Percentiles rank a stretch among this genome's conserved stretches.
phyloP scores from a whole-genome alignment of 2,888 invertebrate genomes.

The Chrysomela aeneicollis region DNA sequence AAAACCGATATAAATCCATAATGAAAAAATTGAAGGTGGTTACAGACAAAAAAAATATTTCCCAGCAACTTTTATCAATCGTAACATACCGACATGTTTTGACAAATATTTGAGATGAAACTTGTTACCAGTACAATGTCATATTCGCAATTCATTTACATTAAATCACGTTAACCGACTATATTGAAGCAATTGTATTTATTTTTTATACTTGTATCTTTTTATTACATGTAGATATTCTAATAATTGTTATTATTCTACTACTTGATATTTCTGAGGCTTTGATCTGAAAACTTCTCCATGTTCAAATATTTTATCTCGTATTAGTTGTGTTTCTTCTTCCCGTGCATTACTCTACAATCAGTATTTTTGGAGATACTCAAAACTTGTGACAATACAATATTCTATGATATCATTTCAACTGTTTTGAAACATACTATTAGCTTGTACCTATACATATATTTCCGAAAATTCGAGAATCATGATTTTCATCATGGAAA shows the following conservation, averaged over 20 bases:
- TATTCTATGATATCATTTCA: conserved; percentile 47
- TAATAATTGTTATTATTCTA: background rate
- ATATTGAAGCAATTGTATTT: background rate
- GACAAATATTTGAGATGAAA: background rate
- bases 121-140: background rate
- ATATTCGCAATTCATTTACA: background rate
- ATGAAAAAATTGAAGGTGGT: too few species aligned
- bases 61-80: too few species aligned
- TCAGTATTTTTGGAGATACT: conserved; percentile 52
- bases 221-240: background rate
- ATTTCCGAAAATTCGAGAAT: conserved; percentile 22
- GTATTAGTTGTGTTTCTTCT: conserved; percentile 33
- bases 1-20: too few species aligned
- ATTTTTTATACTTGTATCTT: background rate
- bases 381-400: conserved; percentile 61
- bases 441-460: conserved; percentile 19
- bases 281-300: background rate
- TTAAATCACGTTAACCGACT: background rate
- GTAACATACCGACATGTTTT: too few species aligned
- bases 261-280: background rate
- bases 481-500: conserved; percentile 15
- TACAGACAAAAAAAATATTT: too few species aligned
- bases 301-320: background rate
- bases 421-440: conserved; percentile 26
- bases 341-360: conserved; percentile 37